These are phyloP conservation scores for Pygoscelis antarcticus DNA, from an alignment of 2,113 vertebrate species.

Conservation along the genomic window DNA sequence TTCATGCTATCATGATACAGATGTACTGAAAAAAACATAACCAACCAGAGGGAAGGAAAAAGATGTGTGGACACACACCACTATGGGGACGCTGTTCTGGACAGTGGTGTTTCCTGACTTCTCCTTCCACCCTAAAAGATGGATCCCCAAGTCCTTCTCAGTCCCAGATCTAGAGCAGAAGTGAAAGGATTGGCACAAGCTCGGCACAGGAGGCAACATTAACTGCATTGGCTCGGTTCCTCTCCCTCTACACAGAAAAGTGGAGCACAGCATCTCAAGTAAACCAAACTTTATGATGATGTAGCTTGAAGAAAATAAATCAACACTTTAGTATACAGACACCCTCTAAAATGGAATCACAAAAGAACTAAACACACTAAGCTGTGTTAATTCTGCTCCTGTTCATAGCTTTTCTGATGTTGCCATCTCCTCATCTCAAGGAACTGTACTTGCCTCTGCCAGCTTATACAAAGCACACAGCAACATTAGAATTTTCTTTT, in stretches of 20 bases:
- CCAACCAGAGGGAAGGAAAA: background rate
- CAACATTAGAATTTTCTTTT: background rate
- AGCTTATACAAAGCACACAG: background rate
- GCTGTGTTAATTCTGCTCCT: background rate
- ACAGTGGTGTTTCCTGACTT: background rate
- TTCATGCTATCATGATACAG: background rate
- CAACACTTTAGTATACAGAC: background rate
- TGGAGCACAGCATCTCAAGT: background rate
- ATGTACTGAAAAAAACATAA: background rate
- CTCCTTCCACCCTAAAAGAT: background rate
- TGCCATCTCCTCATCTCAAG: background rate
- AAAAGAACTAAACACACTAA: background rate
- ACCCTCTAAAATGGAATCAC: background rate
- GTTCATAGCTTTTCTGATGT: background rate
- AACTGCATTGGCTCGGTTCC: background rate
- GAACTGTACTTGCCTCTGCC: background rate
- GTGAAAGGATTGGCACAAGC: background rate
- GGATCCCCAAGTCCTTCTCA: background rate
- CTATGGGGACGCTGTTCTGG: background rate
- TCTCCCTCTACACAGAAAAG: background rate
- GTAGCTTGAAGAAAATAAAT: background rate
- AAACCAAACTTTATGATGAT: background rate
- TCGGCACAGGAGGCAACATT: background rate
- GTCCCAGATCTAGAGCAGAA: background rate
- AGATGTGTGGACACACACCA: background rate